Percentiles rank a stretch among this genome's conserved stretches.
Evolutionary conservation across 2,113 vertebrate species (phyloP).

Genomic region (Tapirus terrestris): DNA sequence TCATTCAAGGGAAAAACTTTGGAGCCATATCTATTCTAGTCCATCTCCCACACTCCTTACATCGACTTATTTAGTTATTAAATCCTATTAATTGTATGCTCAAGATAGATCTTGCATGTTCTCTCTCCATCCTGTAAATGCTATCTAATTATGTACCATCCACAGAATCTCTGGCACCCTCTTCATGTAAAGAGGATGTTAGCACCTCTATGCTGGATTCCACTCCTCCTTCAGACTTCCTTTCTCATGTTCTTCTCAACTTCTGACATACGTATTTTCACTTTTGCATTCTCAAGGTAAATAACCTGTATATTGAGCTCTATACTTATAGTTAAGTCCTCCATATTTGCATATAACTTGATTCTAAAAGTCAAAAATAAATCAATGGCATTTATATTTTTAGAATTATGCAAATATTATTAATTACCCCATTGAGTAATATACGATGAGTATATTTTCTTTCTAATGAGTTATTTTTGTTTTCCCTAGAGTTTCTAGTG

Average conservation of each 20-base stretch:
- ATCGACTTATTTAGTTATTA: not conserved
- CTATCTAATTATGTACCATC: not conserved
- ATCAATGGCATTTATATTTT: not conserved
- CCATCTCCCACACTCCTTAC: not conserved
- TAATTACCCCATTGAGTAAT: not conserved
- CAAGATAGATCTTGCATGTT: not conserved
- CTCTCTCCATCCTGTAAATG: not conserved
- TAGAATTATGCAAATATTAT: not conserved
- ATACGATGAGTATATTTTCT: not conserved
- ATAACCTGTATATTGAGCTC: not conserved
- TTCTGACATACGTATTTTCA: not conserved
- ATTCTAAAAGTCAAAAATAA: not conserved
- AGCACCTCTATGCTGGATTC: not conserved
- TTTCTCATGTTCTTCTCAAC: not conserved
- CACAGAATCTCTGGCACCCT: not conserved
- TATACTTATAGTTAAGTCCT: not conserved
- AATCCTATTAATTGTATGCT: not conserved
- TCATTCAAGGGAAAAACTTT: not conserved
- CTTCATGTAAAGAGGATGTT: not conserved
- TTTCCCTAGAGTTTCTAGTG: not conserved
- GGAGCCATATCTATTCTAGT: not conserved
- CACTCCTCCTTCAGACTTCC: not conserved
- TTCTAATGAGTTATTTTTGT: not conserved
- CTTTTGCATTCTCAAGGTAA: not conserved
- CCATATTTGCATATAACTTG: not conserved